These are phyloP conservation scores for Erpornis zantholeuca DNA, from an alignment of 2,113 vertebrate species.

Conservation along the genomic window DNA sequence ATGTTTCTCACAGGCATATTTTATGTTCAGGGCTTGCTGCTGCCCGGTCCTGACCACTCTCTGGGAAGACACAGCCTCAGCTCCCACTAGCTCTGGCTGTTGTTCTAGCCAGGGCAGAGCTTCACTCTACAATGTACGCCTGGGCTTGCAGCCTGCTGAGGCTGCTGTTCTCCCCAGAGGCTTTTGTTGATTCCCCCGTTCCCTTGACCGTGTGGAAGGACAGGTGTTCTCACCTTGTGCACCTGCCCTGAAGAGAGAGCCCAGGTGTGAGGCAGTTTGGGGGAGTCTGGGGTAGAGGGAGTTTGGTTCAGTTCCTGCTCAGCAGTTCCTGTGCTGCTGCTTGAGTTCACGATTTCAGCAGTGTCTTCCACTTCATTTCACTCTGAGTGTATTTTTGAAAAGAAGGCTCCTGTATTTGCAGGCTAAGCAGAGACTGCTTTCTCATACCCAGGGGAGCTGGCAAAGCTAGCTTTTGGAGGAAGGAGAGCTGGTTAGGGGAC, in stretches of 20 bases:
- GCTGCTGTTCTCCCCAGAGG: neutral
- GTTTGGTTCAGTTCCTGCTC: neutral
- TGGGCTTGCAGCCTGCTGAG: neutral
- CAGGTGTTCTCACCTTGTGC: neutral
- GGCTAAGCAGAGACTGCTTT: neutral
- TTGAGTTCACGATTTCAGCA: neutral
- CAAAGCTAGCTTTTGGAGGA: neutral
- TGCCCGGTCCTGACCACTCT: neutral
- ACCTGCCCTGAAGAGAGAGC: neutral
- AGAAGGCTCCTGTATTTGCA: neutral
- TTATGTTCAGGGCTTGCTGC: neutral
- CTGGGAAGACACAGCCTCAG: neutral
- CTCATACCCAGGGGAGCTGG: neutral
- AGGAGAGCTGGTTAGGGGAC: neutral
- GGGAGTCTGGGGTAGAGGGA: neutral
- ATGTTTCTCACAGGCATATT: neutral
- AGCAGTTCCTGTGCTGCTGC: neutral
- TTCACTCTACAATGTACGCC: rapidly evolving
- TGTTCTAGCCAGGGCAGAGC: neutral
- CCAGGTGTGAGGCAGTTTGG: neutral
- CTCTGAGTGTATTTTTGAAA: neutral
- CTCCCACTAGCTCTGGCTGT: neutral
- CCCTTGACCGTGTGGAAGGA: neutral
- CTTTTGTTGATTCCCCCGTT: neutral
- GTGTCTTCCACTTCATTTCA: neutral